Conservation (phyloP, 2,888 invertebrate genomes). For the Agrotis clavis region DNA sequence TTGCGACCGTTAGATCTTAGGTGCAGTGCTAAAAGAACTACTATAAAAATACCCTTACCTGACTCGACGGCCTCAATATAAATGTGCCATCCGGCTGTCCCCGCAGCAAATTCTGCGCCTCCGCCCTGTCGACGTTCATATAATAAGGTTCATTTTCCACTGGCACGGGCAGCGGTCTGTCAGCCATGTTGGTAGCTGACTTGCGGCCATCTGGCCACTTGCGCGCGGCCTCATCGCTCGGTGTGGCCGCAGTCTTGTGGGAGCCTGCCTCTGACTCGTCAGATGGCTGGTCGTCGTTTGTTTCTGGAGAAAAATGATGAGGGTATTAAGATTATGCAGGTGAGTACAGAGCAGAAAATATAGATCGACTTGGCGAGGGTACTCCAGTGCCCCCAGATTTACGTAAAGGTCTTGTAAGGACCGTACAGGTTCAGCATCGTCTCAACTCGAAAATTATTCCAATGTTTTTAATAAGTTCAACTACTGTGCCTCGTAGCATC, state of each 20-base stretch:
- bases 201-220: conserved; percentile 71
- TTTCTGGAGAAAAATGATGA: conserved; percentile 74
- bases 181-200: conserved; percentile 82
- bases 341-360: too few species aligned
- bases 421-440: too few species aligned
- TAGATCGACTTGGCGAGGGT: too few species aligned
- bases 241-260: conserved; percentile 50
- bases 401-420: too few species aligned
- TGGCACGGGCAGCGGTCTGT: conserved; percentile 88
- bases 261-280: conserved; percentile 79
- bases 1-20: too few species aligned
- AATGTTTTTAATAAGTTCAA: too few species aligned
- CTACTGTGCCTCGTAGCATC: too few species aligned
- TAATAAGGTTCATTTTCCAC: conserved; percentile 91
- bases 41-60: conserved; percentile 70
- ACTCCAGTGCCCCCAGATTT: too few species aligned
- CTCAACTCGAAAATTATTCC: too few species aligned
- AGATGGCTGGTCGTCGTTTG: conserved; percentile 77
- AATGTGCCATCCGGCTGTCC: conserved; percentile 92
- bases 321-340: too few species aligned
- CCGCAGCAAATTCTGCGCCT: conserved; percentile 88
- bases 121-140: conserved; percentile 89
- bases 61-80: conserved; percentile 90
- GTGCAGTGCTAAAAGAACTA: neutral
- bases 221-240: conserved; percentile 45